Evolutionary conservation across 2,797 vertebrate species (phyloP).

Genomic region (Hydrolagus colliei): DNA sequence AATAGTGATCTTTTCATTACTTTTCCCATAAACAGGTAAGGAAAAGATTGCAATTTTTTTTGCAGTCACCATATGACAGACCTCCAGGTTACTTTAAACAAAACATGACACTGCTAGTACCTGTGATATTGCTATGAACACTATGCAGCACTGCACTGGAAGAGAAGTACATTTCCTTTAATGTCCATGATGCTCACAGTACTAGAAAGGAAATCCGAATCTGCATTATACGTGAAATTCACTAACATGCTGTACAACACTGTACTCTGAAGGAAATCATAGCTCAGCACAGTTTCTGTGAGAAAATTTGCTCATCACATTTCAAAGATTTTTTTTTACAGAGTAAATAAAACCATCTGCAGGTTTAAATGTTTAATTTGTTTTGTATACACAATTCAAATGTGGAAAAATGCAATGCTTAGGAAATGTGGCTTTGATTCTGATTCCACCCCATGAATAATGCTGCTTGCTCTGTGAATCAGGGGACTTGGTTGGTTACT

Average conservation of each 20-base stretch:
- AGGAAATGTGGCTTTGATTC: background rate
- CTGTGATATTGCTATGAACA: background rate
- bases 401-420: background rate
- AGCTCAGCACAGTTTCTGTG: background rate
- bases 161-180: too few species aligned
- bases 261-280: background rate
- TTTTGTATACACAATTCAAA: background rate
- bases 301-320: background rate
- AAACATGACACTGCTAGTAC: too few species aligned
- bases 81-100: too few species aligned
- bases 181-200: too few species aligned
- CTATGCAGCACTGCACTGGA: too few species aligned
- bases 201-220: background rate
- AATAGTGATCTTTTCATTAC: too few species aligned
- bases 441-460: background rate
- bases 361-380: background rate
- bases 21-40: too few species aligned
- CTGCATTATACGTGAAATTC: background rate
- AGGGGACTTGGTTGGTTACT: background rate
- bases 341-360: background rate
- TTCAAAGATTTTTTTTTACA: background rate
- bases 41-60: too few species aligned
- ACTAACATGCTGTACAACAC: background rate
- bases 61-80: too few species aligned
- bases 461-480: background rate